phyloP scores from a whole-genome alignment of 1,140 invertebrate species.

The Drosophila punjabiensis region DNA sequence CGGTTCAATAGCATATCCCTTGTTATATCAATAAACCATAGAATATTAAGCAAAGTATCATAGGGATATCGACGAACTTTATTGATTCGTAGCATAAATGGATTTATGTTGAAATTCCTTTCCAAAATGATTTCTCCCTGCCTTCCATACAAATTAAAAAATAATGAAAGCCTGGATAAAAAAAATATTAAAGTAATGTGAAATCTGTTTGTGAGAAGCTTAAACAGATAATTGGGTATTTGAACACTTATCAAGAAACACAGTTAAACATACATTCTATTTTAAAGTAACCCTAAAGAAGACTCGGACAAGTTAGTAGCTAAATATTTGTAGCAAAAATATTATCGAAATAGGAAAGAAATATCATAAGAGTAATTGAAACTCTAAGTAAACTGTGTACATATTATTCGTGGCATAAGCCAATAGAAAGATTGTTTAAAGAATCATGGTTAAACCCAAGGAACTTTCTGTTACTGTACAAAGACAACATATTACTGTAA shows the following conservation, averaged over 20 bases:
- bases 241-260: background rate
- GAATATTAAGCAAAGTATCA: constrained; percentile 17
- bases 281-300: constrained; percentile 75
- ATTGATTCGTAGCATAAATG: background rate
- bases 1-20: constrained; percentile 54
- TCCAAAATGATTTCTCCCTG: background rate
- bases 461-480: constrained; percentile 46
- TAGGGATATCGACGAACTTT: background rate
- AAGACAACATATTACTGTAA: constrained; percentile 23
- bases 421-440: constrained; percentile 41
- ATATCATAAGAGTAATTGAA: constrained; percentile 22
- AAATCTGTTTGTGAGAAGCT: background rate
- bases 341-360: constrained; percentile 46
- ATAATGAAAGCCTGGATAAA: background rate
- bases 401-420: constrained; percentile 44
- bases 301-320: constrained; percentile 73
- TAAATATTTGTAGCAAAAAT: constrained; percentile 74
- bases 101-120: background rate
- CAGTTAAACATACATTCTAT: constrained; percentile 34
- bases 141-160: background rate
- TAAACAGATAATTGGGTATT: background rate
- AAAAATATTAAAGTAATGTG: background rate
- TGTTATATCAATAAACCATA: constrained; percentile 27
- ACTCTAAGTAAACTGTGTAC: constrained; percentile 42
- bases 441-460: constrained; percentile 7